Conservation (phyloP, 2,888 invertebrate species). For the Eupithecia vulgata region DNA sequence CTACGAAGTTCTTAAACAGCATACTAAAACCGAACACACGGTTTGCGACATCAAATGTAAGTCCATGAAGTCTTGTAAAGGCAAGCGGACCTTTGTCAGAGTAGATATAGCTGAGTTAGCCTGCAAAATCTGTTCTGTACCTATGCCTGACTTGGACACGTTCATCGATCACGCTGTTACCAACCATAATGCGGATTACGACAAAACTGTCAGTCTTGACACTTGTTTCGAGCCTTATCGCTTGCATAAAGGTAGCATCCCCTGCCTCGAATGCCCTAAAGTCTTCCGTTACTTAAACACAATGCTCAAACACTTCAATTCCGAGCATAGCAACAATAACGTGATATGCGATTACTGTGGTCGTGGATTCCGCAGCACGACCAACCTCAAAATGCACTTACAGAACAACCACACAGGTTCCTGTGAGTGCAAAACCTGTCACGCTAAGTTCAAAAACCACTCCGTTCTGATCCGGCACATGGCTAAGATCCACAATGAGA, state of each 20-base stretch:
- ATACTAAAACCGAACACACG: slow-evolving; percentile 66
- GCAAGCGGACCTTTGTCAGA: slow-evolving; percentile 69
- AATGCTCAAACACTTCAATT: slow-evolving; percentile 69
- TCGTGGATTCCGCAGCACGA: slow-evolving; percentile 64
- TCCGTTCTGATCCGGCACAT: slow-evolving; percentile 71
- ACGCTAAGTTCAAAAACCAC: slow-evolving; percentile 69
- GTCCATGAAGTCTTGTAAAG: slow-evolving; percentile 72
- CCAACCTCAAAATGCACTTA: slow-evolving; percentile 71
- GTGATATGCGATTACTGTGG: slow-evolving; percentile 77
- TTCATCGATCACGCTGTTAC: slow-evolving; percentile 70
- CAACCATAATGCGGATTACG: slow-evolving; percentile 69
- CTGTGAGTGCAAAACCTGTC: slow-evolving; percentile 69
- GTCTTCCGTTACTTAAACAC: slow-evolving; percentile 71
- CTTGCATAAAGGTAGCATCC: slow-evolving; percentile 71
- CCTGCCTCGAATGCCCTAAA: slow-evolving; percentile 67
- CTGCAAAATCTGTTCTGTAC: slow-evolving; percentile 71
- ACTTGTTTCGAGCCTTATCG: slow-evolving; percentile 70
- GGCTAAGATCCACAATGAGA: slow-evolving; percentile 70
- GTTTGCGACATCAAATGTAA: slow-evolving; percentile 69
- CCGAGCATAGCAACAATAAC: slow-evolving; percentile 72
- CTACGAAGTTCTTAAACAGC: slow-evolving; percentile 54
- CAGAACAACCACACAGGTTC: slow-evolving; percentile 68
- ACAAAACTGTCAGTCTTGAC: slow-evolving; percentile 55
- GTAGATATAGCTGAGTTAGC: slow-evolving; percentile 65
- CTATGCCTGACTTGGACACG: slow-evolving; percentile 57